Conservation (phyloP, 1,140 invertebrate genomes). For the Archivesica marissinica region DNA sequence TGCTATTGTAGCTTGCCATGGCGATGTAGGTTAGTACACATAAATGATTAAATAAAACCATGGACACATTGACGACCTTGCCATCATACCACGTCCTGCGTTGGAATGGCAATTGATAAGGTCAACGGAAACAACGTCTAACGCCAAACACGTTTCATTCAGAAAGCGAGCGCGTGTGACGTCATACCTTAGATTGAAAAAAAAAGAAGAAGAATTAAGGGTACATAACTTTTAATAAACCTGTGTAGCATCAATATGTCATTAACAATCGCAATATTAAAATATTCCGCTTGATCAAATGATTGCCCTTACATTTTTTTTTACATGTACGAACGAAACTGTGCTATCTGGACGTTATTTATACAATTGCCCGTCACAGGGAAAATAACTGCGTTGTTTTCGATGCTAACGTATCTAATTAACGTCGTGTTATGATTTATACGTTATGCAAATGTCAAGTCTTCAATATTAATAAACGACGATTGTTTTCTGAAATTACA, state of each 20-base stretch:
- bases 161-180: background rate
- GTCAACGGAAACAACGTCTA: too few species aligned
- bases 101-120: too few species aligned
- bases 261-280: background rate
- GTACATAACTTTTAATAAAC: background rate
- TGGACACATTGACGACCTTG: too few species aligned
- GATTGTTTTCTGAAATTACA: conserved; percentile 19
- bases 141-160: background rate
- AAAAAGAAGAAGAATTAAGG: background rate
- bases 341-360: background rate
- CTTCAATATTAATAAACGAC: conserved; percentile 30
- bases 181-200: background rate
- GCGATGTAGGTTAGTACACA: too few species aligned
- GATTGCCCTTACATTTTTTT: background rate
- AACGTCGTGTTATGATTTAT: conserved; percentile 42
- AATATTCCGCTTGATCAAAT: background rate
- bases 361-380: conserved; percentile 7
- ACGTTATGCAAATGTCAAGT: conserved; percentile 30
- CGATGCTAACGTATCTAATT: conserved; percentile 18
- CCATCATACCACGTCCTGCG: too few species aligned
- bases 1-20: too few species aligned
- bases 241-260: background rate
- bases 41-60: too few species aligned
- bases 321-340: background rate
- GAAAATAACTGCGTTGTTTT: conserved; percentile 2